phyloP scores from a whole-genome alignment of 2,113 vertebrate species.

The Elephas maximus region DNA sequence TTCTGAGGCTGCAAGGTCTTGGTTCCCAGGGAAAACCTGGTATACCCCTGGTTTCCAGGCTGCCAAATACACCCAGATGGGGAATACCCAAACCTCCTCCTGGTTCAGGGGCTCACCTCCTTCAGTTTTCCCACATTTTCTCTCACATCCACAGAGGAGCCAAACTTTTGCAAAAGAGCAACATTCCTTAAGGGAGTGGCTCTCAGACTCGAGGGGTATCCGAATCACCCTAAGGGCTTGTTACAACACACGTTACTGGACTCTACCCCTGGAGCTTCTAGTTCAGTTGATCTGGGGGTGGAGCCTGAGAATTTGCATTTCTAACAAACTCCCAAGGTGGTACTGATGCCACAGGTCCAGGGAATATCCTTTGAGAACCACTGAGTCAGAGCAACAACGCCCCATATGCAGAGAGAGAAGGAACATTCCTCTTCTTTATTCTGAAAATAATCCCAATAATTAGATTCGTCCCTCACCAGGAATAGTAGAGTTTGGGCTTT shows the following conservation, averaged over 20 bases:
- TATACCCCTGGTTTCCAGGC: neutral
- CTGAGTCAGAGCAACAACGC: neutral
- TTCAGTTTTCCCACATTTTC: neutral
- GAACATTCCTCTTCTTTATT: neutral
- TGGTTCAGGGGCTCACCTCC: neutral
- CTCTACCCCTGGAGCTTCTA: neutral
- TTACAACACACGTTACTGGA: neutral
- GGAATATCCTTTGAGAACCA: neutral
- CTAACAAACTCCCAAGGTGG: neutral
- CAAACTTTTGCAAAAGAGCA: slow-evolving; percentile 1
- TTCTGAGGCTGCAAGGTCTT: neutral
- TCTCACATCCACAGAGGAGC: neutral
- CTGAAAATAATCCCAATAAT: slow-evolving; percentile 20
- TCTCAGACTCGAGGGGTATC: neutral
- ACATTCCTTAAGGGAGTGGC: neutral
- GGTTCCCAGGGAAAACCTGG: neutral
- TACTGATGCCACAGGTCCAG: neutral
- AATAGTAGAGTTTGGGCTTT: neutral
- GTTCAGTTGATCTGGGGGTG: neutral
- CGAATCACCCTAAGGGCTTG: neutral
- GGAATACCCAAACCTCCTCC: neutral
- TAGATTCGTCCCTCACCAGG: neutral
- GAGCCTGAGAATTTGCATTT: neutral
- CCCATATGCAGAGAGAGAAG: neutral
- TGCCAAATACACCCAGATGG: neutral